Conservation (phyloP, 2,113 vertebrate species). For the Chloropsis hardwickii region DNA sequence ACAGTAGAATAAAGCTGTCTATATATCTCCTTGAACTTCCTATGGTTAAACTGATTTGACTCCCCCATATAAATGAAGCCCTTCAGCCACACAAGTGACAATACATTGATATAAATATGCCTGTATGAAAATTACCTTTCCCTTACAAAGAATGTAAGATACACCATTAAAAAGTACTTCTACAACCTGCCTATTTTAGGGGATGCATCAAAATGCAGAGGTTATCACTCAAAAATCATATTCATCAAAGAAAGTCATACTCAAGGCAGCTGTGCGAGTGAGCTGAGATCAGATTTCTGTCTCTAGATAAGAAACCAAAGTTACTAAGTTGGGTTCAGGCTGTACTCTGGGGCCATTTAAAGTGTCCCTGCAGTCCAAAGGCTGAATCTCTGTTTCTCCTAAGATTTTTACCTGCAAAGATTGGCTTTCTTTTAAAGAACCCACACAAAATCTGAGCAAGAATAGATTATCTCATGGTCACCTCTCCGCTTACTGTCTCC, state of each 20-base stretch:
- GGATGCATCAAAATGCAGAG: not conserved
- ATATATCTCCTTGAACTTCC: not conserved
- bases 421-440: fast-evolving
- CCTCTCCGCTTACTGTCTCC: not conserved
- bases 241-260: not conserved
- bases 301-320: not conserved
- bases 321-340: not conserved
- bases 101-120: not conserved
- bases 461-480: not conserved
- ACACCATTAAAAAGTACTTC: not conserved
- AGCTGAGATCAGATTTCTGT: not conserved
- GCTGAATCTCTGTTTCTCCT: not conserved
- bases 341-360: not conserved
- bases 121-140: not conserved
- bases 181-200: fast-evolving
- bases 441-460: not conserved
- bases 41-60: not conserved
- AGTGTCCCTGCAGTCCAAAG: not conserved
- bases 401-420: not conserved
- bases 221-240: not conserved
- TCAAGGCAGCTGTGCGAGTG: not conserved
- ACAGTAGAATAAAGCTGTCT: not conserved
- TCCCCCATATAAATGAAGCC: not conserved
- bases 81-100: not conserved
- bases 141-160: not conserved